Percentiles rank a stretch among this genome's conserved stretches.
Evolutionary conservation across 2,113 vertebrate species (phyloP).

Genomic region (Silurus meridionalis): DNA sequence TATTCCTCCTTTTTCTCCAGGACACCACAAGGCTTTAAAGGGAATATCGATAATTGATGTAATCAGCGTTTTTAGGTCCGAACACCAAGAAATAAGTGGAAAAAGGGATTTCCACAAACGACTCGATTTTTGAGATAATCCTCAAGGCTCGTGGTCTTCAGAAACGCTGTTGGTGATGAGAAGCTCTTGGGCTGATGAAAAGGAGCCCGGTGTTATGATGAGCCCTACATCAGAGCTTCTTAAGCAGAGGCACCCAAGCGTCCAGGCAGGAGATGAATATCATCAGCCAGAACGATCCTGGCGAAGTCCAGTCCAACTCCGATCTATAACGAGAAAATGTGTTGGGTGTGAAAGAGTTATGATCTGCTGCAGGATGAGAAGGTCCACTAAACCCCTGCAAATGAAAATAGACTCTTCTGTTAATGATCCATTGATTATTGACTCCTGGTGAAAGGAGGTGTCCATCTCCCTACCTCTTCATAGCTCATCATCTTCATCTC

Average conservation of each 20-base stretch:
- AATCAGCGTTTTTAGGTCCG: constrained; percentile 33
- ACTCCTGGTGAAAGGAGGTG: constrained; percentile 32
- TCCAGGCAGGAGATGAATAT: constrained; percentile 44
- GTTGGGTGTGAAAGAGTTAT: constrained; percentile 26
- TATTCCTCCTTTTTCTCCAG: neutral
- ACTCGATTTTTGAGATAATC: constrained; percentile 58
- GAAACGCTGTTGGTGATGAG: constrained; percentile 21
- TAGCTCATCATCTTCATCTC: constrained; percentile 1
- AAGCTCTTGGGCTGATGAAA: constrained; percentile 22
- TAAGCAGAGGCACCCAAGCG: constrained; percentile 41
- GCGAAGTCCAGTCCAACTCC: constrained; percentile 29
- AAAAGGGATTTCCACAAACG: constrained; percentile 51
- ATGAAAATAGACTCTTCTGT: constrained; percentile 44
- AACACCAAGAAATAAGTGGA: constrained; percentile 23
- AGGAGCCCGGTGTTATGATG: constrained; percentile 21
- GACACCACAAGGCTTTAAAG: constrained; percentile 34
- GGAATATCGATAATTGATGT: constrained; percentile 57
- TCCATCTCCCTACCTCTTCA: constrained; percentile 14
- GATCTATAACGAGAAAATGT: constrained; percentile 25
- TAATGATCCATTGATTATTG: constrained; percentile 52
- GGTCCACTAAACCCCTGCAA: constrained; percentile 37
- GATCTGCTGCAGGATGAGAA: constrained; percentile 31
- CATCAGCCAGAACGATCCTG: constrained; percentile 23
- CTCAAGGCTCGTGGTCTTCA: constrained; percentile 30
- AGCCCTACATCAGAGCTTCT: constrained; percentile 42